Conservation (phyloP, 2,888 invertebrate genomes). For the Chorisops tibialis region DNA sequence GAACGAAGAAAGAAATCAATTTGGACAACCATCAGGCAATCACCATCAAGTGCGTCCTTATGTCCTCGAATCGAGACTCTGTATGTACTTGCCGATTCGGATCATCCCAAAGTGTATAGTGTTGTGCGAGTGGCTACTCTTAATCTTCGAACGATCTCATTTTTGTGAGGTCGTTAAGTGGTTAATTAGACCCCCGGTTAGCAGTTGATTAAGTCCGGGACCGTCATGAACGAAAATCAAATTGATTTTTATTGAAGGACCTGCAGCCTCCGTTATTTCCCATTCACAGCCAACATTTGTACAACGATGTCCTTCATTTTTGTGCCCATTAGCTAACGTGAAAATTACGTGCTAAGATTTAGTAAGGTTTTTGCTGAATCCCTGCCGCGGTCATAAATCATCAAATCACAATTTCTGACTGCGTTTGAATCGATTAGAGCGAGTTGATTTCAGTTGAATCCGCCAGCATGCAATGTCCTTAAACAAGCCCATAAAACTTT, state of each 20-base stretch:
- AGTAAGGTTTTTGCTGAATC: neutral
- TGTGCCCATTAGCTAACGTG: slow-evolving; percentile 19
- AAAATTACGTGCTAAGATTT: slow-evolving; percentile 14
- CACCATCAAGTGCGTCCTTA: slow-evolving; percentile 22
- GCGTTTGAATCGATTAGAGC: slow-evolving; percentile 17
- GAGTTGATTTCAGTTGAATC: slow-evolving; percentile 2
- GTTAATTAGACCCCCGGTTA: slow-evolving; percentile 22
- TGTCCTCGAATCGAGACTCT: slow-evolving; percentile 14
- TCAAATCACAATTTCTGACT: slow-evolving; percentile 7
- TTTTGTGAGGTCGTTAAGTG: slow-evolving; percentile 24
- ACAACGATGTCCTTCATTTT: slow-evolving; percentile 11
- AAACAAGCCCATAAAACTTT: too few relatives aligned
- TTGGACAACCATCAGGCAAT: slow-evolving; percentile 19
- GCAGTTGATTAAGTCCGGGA: slow-evolving; percentile 19
- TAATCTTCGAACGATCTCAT: slow-evolving; percentile 18
- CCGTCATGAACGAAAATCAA: neutral
- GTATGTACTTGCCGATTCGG: neutral
- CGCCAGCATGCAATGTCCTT: too few relatives aligned
- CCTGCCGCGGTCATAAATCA: slow-evolving; percentile 17
- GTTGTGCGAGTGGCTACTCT: neutral
- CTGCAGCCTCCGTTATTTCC: neutral
- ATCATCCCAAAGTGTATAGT: neutral
- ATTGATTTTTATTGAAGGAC: neutral
- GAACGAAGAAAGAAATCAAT: slow-evolving; percentile 24
- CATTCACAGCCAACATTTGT: slow-evolving; percentile 6